Percentiles rank a stretch among this genome's conserved stretches.
Evolutionary conservation across 2,888 invertebrate species (phyloP).

Genomic region (Cephus sareptanus): DNA sequence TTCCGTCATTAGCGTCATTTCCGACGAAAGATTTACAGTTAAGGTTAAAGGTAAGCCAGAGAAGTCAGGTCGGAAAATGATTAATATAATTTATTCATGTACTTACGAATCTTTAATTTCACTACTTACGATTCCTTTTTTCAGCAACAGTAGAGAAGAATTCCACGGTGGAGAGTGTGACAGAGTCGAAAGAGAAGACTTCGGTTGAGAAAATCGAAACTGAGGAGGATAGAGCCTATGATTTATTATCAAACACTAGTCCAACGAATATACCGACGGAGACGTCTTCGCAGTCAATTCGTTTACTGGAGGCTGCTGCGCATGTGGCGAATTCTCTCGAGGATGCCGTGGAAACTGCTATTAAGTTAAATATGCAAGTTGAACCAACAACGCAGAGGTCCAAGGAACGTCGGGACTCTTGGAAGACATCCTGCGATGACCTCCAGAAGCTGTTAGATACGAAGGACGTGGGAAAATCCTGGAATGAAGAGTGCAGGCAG

Average conservation of each 20-base stretch:
- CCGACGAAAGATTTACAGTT: slow-evolving; percentile 69
- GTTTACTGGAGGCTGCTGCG: slow-evolving; percentile 74
- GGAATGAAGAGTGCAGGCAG: slow-evolving; percentile 76
- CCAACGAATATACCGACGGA: slow-evolving; percentile 14
- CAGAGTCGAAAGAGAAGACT: background rate
- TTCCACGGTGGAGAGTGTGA: background rate
- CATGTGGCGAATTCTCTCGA: slow-evolving; percentile 75
- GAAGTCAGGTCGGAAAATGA: background rate
- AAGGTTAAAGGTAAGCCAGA: slow-evolving; percentile 21
- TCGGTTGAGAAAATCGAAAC: background rate
- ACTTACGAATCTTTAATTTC: background rate
- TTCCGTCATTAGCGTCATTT: slow-evolving; percentile 84
- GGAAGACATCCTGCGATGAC: slow-evolving; percentile 10
- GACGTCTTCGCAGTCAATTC: slow-evolving; percentile 39
- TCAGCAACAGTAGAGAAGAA: background rate
- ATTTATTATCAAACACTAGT: slow-evolving; percentile 8
- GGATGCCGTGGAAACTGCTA: slow-evolving; percentile 76
- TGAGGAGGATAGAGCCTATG: slow-evolving; percentile 12
- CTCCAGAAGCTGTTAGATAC: slow-evolving; percentile 8
- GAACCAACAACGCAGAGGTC: slow-evolving; percentile 9
- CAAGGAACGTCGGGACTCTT: slow-evolving; percentile 14
- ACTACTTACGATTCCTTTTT: background rate
- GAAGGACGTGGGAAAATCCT: slow-evolving; percentile 51
- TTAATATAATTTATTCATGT: background rate
- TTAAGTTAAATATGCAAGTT: slow-evolving; percentile 67